Evolutionary conservation across 2,113 vertebrate genomes (phyloP), one percentile per base, ranked within the genome.

Genomic region (Meleagris gallopavo): DNA sequence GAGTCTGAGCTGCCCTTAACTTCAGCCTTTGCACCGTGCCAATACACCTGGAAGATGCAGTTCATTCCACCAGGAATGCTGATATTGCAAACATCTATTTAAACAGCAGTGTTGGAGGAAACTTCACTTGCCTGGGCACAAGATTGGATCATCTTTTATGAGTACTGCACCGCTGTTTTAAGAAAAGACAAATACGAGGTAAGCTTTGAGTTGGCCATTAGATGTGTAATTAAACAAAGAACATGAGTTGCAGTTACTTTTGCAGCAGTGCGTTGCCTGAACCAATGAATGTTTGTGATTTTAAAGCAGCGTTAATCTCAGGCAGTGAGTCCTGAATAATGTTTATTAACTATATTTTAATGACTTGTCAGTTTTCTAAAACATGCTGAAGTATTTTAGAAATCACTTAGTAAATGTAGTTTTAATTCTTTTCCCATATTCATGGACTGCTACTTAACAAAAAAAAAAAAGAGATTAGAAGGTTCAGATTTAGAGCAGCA

Each of bases 281-380:
- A 25, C 71, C 52, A 83, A 5, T 46, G 62, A 89, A 36, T 46
- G 52, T n/a, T 93, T 97, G 60, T 52, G 95, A 41, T 94, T 96
- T 95, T 81, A 88, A 95, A 96, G 71, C 40, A 94, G 65, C 25
- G 76, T 89, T 93, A 96, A 94, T 96, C 92, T 95, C 91, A 96
- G 76, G 84, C 93, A 95, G 94, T 32, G 91, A 95, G 36, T 97
- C 97, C 82, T 96, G 94, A 97, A 95, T 97, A 97, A 97, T 97
- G 93, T 96, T 97, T 97, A 97, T 97, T 97, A 97, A 93, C 78
- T 96, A 41, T 95, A 92, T 96, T 97, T 97, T 97, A 97, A 97
- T 96, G 83, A 94, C 90, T 85, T 83, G 92, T 93, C 79, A 65
- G 90, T 97, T 97, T 97, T 94, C 94, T 94, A 95, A 94, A 97